Conservation (phyloP, 2,113 vertebrate genomes). For the Ellobius talpinus region DNA sequence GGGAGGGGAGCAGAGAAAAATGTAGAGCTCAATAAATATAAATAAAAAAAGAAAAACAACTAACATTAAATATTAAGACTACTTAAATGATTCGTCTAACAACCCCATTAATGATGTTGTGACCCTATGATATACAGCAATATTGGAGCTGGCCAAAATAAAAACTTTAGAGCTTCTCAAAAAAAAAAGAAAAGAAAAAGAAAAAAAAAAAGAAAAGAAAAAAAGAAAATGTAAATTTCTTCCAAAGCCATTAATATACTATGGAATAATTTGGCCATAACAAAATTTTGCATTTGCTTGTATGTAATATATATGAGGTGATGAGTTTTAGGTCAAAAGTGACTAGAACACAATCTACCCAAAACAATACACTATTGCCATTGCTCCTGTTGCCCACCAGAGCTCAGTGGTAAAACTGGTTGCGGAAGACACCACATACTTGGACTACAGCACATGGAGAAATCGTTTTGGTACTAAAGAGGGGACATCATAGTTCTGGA, state of each 20-base stretch:
- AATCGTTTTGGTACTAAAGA: not conserved
- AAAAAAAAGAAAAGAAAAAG: too few species aligned
- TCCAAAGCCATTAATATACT: not conserved
- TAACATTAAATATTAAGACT: not conserved
- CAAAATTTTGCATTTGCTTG: not conserved
- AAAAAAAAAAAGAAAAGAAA: too few species aligned
- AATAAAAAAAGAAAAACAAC: not conserved
- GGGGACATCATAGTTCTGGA: not conserved
- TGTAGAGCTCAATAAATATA: too few species aligned
- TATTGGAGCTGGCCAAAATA: not conserved
- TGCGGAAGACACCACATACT: not conserved
- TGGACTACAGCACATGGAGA: not conserved
- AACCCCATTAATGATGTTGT: not conserved
- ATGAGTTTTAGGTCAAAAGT: not conserved
- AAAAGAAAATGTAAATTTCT: not conserved
- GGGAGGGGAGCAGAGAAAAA: too few species aligned
- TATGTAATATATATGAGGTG: not conserved
- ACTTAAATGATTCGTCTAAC: not conserved
- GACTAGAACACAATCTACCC: not conserved
- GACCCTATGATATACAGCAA: not conserved
- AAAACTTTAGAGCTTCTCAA: not conserved
- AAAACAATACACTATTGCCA: not conserved
- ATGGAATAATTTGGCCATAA: not conserved
- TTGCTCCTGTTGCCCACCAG: not conserved
- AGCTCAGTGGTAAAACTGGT: not conserved